Base-by-base conservation (phyloP, 2,797 vertebrate species). In the Phylloscopus collybita region DNA sequence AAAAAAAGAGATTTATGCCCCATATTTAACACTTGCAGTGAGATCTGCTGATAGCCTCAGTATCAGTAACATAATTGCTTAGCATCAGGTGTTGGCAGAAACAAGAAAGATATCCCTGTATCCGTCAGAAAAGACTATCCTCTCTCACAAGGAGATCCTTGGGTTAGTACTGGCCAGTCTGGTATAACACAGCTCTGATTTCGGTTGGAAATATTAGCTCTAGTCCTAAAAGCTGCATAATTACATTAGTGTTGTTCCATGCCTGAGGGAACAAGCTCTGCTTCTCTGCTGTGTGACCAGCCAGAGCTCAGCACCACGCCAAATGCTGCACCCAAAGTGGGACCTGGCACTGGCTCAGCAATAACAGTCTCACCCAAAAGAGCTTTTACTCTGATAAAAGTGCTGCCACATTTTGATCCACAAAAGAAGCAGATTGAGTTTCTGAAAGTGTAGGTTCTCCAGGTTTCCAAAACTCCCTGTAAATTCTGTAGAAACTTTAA, bases 151-250 rank as follows among this genome's bases (percentile, higher is more conserved):
- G 78, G 19, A 57, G 27, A 70, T 81, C 44, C 49, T 84, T 76
- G 50, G 64, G 45, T 88, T 90, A 38, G 66, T 53, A 20, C 59
- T 65, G 76, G 11, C 40, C 74, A 70, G 56, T 73, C 59, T 92
- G 88, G 49, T 67, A 62, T 29, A 92, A 62, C n/a, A 56, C 59
- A 84, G 66, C 62, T 90, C 70, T 76, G 66, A 84, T 80, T 93
- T 83, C 85, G 89, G 49, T 57, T 92, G 81, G 85, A 87, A 95
- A 88, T 90, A 96, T 74, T 95, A 94, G 36, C 76, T 92, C n/a
- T 70, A 66, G 21, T 88, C 47, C 50, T 94, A 90, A 95, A 93
- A 95, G 80, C 86, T 94, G 62, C 80, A 79, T 76, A 95, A 95
- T 93, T 84, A 56, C 67, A 64, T 93, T 84, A 90, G 32, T 1